Evolutionary conservation across 2,797 vertebrate species (phyloP).

Genomic region (Hippocampus kuda): DNA sequence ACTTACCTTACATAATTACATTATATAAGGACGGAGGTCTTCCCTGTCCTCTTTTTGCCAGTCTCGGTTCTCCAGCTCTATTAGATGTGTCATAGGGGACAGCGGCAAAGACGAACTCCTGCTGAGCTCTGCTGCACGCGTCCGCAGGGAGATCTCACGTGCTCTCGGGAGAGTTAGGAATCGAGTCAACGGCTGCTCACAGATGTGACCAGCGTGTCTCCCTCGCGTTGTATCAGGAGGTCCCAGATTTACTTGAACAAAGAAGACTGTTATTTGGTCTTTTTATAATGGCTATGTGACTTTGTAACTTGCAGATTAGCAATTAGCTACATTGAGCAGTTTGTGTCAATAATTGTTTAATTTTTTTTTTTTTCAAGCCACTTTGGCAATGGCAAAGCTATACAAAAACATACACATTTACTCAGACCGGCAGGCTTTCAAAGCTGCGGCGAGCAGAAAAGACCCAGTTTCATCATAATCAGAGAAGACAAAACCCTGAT

Average conservation of each 20-base stretch:
- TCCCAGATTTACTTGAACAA: constrained; percentile 19
- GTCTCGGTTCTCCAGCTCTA: constrained; percentile 38
- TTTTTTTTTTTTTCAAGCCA: neutral
- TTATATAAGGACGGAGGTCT: constrained; percentile 44
- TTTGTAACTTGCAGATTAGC: neutral
- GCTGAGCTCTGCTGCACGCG: constrained; percentile 45
- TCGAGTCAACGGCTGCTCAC: constrained; percentile 30
- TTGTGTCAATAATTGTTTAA: neutral
- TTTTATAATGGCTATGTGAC: neutral
- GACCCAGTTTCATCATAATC: too few species aligned
- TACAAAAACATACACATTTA: too few species aligned
- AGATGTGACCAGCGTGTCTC: constrained; percentile 49
- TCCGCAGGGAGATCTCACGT: constrained; percentile 50
- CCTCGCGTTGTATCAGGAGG: constrained; percentile 28
- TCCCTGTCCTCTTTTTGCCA: constrained; percentile 37
- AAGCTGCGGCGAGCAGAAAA: too few species aligned
- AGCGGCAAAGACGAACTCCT: constrained; percentile 39
- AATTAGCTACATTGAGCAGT: neutral
- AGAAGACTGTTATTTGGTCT: neutral
- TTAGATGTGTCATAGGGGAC: constrained; percentile 40
- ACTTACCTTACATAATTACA: constrained; percentile 9
- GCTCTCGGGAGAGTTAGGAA: constrained; percentile 52
- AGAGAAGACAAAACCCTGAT: too few species aligned
- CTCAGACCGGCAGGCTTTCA: too few species aligned
- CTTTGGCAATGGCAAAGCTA: neutral